A percentile compares a stretch with the other conserved stretches of the same genome.
Conservation (phyloP, 2,888 invertebrate species). For the Anorthoa munda region DNA sequence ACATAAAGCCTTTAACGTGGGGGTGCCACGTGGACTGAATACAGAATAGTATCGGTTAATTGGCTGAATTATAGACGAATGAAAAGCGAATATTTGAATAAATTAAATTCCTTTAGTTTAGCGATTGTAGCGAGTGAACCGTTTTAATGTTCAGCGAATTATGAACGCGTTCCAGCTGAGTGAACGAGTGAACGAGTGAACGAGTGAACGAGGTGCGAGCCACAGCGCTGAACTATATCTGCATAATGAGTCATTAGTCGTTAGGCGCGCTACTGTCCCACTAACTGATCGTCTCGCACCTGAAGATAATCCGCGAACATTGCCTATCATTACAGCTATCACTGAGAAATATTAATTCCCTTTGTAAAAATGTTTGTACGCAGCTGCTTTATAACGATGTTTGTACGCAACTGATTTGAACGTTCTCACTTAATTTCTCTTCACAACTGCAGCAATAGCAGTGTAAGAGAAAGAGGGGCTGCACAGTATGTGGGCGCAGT, state of each 20-base stretch:
- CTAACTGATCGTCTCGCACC: slow-evolving; percentile 5
- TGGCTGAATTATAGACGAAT: slow-evolving; percentile 20
- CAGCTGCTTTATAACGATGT: too few species aligned
- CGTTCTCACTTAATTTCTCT: neutral
- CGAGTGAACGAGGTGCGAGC: slow-evolving; percentile 17
- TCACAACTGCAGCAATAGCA: neutral
- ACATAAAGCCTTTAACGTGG: neutral
- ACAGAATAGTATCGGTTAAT: neutral
- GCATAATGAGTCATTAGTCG: neutral
- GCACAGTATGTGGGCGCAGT: neutral
- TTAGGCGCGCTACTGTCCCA: neutral
- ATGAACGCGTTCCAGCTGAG: slow-evolving; percentile 5
- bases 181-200: neutral
- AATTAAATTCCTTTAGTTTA: slow-evolving; percentile 22
- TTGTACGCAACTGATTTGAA: too few species aligned
- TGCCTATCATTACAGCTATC: neutral
- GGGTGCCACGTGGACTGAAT: neutral
- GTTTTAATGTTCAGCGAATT: slow-evolving; percentile 19
- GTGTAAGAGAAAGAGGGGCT: neutral
- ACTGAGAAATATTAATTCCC: neutral
- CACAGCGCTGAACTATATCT: neutral
- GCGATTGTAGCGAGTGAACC: slow-evolving; percentile 15
- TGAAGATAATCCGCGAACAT: neutral
- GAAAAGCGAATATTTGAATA: slow-evolving; percentile 28
- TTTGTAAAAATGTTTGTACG: too few species aligned